Evolutionary conservation across 2,888 invertebrate species (phyloP).

Genomic region (Eupithecia centaureata): DNA sequence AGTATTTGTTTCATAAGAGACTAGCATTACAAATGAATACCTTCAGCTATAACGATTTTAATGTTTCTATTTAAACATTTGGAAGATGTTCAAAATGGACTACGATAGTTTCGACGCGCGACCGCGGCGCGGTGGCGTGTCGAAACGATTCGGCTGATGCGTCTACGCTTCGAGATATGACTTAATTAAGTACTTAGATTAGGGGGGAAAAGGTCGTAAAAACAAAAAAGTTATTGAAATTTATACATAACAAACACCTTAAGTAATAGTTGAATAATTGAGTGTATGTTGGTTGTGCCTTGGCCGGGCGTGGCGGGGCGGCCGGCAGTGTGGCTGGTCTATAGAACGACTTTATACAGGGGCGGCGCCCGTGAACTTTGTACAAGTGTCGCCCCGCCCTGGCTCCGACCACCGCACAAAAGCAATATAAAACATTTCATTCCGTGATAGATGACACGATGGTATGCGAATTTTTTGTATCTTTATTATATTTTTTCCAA

Average conservation of each 20-base stretch:
- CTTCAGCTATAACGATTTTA: conserved; percentile 83
- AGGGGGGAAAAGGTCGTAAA: conserved; percentile 82
- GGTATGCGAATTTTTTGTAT: conserved; percentile 78
- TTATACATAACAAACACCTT: conserved; percentile 81
- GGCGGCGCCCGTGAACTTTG: conserved; percentile 62
- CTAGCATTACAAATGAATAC: conserved; percentile 84
- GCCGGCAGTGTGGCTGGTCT: conserved; percentile 55
- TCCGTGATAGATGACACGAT: conserved; percentile 82
- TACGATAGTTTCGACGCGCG: conserved; percentile 41
- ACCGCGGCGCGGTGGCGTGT: conserved; percentile 60
- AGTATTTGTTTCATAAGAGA: conserved; percentile 84
- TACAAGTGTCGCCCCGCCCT: conserved; percentile 61
- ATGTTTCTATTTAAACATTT: conserved; percentile 82
- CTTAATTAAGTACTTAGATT: conserved; percentile 82
- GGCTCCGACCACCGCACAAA: conserved; percentile 65
- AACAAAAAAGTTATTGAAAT: conserved; percentile 83
- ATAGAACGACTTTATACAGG: conserved; percentile 37
- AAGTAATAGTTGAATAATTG: conserved; percentile 82
- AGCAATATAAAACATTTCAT: conserved; percentile 83
- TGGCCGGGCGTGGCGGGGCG: conserved; percentile 51
- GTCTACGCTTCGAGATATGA: conserved; percentile 82
- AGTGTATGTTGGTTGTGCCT: conserved; percentile 59
- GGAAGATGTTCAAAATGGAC: conserved; percentile 81
- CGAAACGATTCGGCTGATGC: conserved; percentile 73
- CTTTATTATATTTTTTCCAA: conserved; percentile 63